A percentile compares a stretch with the other conserved stretches of the same genome.
Evolutionary conservation across 1,140 invertebrate genomes (phyloP).

Genomic region (Dendrolimus punctatus): DNA sequence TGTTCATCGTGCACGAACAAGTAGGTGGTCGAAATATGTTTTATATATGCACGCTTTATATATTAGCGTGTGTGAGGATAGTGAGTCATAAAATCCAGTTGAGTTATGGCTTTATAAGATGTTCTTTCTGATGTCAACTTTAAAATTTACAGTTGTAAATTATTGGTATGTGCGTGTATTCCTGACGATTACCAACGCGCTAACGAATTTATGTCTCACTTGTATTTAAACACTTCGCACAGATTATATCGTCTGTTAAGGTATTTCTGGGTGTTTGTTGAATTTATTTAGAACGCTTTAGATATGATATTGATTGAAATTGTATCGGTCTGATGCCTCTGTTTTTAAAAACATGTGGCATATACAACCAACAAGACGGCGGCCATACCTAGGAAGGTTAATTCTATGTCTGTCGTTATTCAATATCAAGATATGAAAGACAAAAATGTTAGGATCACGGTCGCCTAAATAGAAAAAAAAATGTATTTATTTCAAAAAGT

Average conservation of each 20-base stretch:
- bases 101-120: conserved; percentile 63
- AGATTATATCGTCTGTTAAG: conserved; percentile 47
- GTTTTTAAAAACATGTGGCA: no score
- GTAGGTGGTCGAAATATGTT: no score
- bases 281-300: conserved; percentile 34
- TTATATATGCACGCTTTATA: no score
- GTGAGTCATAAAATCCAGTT: conserved; percentile 45
- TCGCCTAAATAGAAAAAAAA: no score
- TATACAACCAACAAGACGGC: no score
- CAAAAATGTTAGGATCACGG: neutral
- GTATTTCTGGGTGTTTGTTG: conserved; percentile 60
- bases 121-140: conserved; percentile 70
- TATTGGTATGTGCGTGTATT: conserved; percentile 46
- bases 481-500: no score
- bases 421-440: neutral
- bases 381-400: no score
- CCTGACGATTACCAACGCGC: conserved; percentile 59
- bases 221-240: conserved; percentile 46
- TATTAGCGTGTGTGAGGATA: neutral
- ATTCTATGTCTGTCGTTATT: neutral
- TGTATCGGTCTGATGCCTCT: no score
- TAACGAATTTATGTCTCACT: conserved; percentile 63
- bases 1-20: no score
- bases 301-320: neutral
- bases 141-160: conserved; percentile 63